These are phyloP conservation scores for Schmidtea mediterranea DNA, from an alignment of 1,140 invertebrate genomes.

Conservation along the genomic window DNA sequence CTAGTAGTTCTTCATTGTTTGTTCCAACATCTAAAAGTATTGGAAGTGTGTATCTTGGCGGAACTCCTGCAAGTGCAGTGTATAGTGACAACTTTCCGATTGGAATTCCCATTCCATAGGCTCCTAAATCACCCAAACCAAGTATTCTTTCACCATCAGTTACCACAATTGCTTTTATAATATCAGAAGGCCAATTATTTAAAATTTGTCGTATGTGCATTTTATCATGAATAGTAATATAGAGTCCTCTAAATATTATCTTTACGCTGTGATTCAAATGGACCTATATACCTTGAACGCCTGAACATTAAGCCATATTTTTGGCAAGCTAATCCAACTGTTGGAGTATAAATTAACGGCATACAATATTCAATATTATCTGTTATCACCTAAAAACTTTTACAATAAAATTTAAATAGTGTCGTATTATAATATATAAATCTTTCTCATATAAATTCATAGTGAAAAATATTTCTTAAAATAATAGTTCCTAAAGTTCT, in stretches of 20 bases:
- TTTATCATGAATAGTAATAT: conserved; percentile 79
- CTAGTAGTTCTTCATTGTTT: conserved; percentile 38
- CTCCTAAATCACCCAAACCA: conserved; percentile 68
- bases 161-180: conserved; percentile 49
- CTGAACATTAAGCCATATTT: conserved; percentile 79
- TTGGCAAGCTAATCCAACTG: conserved; percentile 80
- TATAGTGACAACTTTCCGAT: conserved; percentile 73
- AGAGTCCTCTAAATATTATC: conserved; percentile 60
- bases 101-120: conserved; percentile 83
- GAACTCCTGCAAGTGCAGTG: conserved; percentile 66
- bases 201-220: conserved; percentile 59
- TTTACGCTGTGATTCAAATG: no score
- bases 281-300: no score
- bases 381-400: conserved; percentile 53
- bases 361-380: conserved; percentile 66
- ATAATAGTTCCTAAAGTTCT: no score
- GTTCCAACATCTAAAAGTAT: conserved; percentile 74
- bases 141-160: conserved; percentile 78
- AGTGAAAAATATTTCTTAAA: no score
- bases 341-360: conserved; percentile 91
- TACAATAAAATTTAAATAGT: conserved; percentile 74
- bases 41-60: conserved; percentile 65
- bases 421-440: conserved; percentile 80
- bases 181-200: conserved; percentile 40
- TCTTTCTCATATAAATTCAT: no score